Evolutionary conservation across 1,140 invertebrate genomes (phyloP).

Genomic region (Chionoecetes opilio): DNA sequence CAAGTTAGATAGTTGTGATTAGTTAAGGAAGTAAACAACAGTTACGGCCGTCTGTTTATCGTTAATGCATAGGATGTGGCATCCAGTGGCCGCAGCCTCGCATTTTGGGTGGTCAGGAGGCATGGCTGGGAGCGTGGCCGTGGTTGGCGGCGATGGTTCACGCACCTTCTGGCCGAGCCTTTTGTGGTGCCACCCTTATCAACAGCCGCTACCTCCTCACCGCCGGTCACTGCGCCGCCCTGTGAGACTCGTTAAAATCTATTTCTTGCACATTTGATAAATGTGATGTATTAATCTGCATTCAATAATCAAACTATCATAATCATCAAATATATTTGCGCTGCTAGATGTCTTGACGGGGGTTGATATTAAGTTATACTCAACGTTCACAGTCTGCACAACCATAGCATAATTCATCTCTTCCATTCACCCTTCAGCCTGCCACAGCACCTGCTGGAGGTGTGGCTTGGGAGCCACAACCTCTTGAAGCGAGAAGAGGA

Average conservation of each 20-base stretch:
- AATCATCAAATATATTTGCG: too few species aligned
- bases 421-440: constrained; percentile 9
- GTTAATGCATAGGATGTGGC: neutral
- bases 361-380: too few species aligned
- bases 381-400: too few species aligned
- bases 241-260: neutral
- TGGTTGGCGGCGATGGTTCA: constrained; percentile 57
- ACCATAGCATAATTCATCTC: neutral
- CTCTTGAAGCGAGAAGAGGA: neutral
- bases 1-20: neutral
- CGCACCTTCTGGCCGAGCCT: constrained; percentile 23
- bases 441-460: neutral
- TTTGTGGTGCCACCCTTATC: constrained; percentile 50
- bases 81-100: neutral
- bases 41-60: neutral
- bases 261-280: neutral
- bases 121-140: constrained; percentile 12
- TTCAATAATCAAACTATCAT: too few species aligned
- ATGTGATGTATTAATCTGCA: too few species aligned
- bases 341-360: too few species aligned
- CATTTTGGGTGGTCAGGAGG: constrained; percentile 23
- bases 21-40: neutral
- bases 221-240: constrained; percentile 46
- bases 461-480: constrained; percentile 46
- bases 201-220: constrained; percentile 57